A percentile compares a stretch with the other conserved stretches of the same genome.
Evolutionary conservation across 2,888 invertebrate species (phyloP).

Genomic region (Mylabris sibirica): DNA sequence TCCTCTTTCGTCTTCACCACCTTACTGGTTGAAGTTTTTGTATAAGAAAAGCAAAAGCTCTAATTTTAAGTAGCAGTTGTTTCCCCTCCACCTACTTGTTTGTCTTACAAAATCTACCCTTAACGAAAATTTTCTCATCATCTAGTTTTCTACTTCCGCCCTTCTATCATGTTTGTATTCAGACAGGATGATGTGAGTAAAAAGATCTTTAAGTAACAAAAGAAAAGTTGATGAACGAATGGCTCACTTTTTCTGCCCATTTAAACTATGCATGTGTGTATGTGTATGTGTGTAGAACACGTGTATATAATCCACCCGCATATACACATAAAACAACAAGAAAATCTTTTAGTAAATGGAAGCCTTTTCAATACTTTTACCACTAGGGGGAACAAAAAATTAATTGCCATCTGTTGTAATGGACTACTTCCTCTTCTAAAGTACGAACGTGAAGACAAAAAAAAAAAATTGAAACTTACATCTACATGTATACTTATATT

Average conservation of each 20-base stretch:
- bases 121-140: constrained; percentile 12
- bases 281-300: background rate
- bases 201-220: constrained; percentile 35
- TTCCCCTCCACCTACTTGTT: constrained; percentile 16
- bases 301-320: constrained; percentile 25
- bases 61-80: constrained; percentile 33
- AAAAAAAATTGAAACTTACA: background rate
- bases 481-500: background rate
- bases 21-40: background rate
- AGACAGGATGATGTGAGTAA: constrained; percentile 32
- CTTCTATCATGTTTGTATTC: constrained; percentile 30
- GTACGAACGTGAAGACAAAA: background rate
- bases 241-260: constrained; percentile 36
- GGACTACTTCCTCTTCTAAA: background rate
- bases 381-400: constrained; percentile 22
- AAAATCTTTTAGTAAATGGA: constrained; percentile 30
- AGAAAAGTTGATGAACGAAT: constrained; percentile 32
- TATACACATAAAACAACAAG: constrained; percentile 28
- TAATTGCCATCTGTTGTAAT: constrained; percentile 22
- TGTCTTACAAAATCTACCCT: background rate
- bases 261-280: constrained; percentile 26
- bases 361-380: constrained; percentile 16
- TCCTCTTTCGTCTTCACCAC: too few species aligned
- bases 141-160: constrained; percentile 9
- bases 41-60: constrained; percentile 30